Conservation (phyloP, 2,113 vertebrate genomes). For the Bothrops jararaca region DNA sequence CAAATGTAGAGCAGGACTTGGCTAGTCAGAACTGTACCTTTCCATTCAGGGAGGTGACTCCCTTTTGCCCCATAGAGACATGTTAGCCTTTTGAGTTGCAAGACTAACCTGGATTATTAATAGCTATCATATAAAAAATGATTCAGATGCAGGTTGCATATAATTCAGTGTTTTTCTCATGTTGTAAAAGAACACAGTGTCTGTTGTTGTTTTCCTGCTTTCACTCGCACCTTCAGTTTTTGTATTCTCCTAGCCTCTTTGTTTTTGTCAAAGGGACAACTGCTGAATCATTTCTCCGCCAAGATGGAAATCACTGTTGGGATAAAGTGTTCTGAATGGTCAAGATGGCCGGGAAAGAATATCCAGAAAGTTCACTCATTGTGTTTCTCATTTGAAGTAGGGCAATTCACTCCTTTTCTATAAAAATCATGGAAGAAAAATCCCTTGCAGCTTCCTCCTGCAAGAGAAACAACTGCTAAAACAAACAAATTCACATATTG, state of each 20-base stretch:
- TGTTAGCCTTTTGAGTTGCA: not conserved
- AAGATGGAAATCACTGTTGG: slow-evolving; percentile 17
- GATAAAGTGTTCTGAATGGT: slow-evolving; percentile 46
- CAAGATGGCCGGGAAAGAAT: slow-evolving; percentile 43
- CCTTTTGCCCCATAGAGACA: not conserved
- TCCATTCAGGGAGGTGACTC: not conserved
- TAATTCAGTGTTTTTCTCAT: slow-evolving; percentile 2
- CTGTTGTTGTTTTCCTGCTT: slow-evolving; percentile 24
- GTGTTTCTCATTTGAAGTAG: slow-evolving; percentile 39
- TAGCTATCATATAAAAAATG: slow-evolving; percentile 9
- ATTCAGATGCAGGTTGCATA: slow-evolving; percentile 20
- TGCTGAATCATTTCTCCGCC: slow-evolving; percentile 59
- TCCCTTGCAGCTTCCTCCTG: slow-evolving; percentile 46
- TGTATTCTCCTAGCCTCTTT: slow-evolving; percentile 38
- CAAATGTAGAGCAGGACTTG: accelerated
- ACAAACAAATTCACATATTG: not conserved
- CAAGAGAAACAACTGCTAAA: slow-evolving; percentile 41
- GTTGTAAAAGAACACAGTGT: slow-evolving; percentile 1
- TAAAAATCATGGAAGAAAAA: slow-evolving; percentile 36
- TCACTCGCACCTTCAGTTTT: slow-evolving; percentile 24
- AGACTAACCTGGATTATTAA: not conserved
- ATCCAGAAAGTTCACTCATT: slow-evolving; percentile 38
- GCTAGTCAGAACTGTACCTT: not conserved
- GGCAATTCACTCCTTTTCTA: slow-evolving; percentile 55
- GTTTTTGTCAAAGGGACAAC: slow-evolving; percentile 42